Percentiles rank a stretch among this genome's conserved stretches.
Evolutionary conservation across 2,113 vertebrate species (phyloP).

Genomic region (Larimichthys polyactis): DNA sequence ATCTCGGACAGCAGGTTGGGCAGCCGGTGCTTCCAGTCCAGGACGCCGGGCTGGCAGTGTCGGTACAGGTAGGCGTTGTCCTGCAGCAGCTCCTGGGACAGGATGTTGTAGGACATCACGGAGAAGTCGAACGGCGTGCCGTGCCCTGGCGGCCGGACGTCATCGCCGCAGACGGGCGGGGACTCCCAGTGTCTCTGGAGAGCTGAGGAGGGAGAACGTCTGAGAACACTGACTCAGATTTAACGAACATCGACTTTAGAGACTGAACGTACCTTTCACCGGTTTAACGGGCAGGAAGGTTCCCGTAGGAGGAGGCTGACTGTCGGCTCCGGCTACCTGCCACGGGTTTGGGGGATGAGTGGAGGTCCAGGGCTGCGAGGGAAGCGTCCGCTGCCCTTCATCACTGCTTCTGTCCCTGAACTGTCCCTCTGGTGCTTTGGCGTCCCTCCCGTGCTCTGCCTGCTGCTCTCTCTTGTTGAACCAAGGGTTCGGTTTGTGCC

Average conservation of each 20-base stretch:
- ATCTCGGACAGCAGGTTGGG: constrained; percentile 92
- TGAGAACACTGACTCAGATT: too few species aligned
- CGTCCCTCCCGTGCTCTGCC: background rate
- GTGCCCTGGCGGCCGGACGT: constrained; percentile 61
- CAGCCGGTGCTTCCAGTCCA: constrained; percentile 90
- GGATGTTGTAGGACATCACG: constrained; percentile 97
- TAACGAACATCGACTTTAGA: too few species aligned
- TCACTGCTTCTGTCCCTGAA: background rate
- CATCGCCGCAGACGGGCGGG: constrained; percentile 72
- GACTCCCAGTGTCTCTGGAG: constrained; percentile 90
- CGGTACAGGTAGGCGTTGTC: constrained; percentile 92
- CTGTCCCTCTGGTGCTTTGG: background rate
- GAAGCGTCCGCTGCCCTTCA: background rate
- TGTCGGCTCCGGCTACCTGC: background rate
- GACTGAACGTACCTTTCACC: constrained; percentile 5
- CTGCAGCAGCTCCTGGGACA: constrained; percentile 93
- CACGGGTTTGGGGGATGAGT: background rate
- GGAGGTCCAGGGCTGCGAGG: background rate
- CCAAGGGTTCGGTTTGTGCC: constrained; percentile 35
- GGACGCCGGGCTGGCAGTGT: constrained; percentile 86
- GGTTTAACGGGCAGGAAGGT: accelerated
- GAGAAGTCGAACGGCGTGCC: constrained; percentile 89
- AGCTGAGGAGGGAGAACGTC: constrained; percentile 38
- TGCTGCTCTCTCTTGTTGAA: constrained; percentile 34
- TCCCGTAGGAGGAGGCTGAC: constrained; percentile 1